phyloP scores from a whole-genome alignment of 2,113 vertebrate species.

The Antigone vipio region DNA sequence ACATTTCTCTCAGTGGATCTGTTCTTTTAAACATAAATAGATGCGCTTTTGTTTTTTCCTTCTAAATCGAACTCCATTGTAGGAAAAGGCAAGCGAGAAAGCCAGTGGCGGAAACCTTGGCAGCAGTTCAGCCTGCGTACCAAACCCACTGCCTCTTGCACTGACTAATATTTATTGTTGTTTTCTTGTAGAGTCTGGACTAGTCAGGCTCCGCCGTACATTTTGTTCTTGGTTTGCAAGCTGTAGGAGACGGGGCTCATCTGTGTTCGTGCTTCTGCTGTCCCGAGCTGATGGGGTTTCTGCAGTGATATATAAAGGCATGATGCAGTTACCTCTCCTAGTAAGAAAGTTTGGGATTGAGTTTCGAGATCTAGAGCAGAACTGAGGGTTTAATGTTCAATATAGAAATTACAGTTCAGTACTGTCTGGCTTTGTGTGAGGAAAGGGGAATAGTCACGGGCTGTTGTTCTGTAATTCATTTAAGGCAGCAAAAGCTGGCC shows the following conservation, averaged over 20 bases:
- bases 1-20: background rate
- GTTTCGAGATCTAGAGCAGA: background rate
- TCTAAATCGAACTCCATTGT: background rate
- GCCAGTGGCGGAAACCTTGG: background rate
- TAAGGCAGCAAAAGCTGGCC: background rate
- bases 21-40: background rate
- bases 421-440: background rate
- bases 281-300: rapidly evolving
- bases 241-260: background rate
- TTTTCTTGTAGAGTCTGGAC: background rate
- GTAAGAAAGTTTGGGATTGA: background rate
- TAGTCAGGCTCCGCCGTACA: background rate
- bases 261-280: rapidly evolving
- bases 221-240: background rate
- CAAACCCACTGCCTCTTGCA: background rate
- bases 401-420: rapidly evolving
- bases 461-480: background rate
- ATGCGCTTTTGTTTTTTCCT: background rate
- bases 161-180: background rate
- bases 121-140: background rate
- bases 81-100: background rate
- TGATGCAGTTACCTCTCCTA: background rate
- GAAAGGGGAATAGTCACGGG: rapidly evolving
- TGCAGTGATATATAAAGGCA: rapidly evolving
- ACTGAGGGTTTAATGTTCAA: background rate